Base-by-base conservation (phyloP, 1,140 invertebrate species). In the Calosoma granatense region DNA sequence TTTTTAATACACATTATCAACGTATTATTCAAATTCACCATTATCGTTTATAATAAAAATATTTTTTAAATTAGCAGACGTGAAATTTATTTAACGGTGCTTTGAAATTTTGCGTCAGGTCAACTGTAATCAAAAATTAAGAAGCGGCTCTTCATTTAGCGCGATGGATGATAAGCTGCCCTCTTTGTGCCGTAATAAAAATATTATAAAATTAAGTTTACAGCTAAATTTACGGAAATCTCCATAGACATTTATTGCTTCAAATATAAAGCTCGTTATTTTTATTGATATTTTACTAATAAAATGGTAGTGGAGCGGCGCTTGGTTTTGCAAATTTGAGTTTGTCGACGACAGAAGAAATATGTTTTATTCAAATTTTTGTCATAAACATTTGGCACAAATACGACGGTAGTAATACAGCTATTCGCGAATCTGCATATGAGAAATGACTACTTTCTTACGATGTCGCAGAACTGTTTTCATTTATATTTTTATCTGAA, bases 281-380 rank as follows among this genome's bases (percentile, higher is more conserved):
- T 47, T 47, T 47, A 47, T 47, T 47, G 41, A 47, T 47, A 47
- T 47, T 47, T 47, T 12, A 11, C 41, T 47, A 47, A 47, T 47
- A 47, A 47, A 47, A 47, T 12, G 17, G 41, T 17, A 12, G 9
- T 36, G 26, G 15, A 47, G 41, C 4, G 6, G 41, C 15, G 17
- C 6, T 17, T 47, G 9, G 41, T 17, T 47, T 11, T 4, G 41
- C 41, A 47, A 47, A 47, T 47, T 47, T 47, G 9, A 12, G 3
- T 47, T 17, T 12, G 41, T 47, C 41, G 41, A 12, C 41, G 9
- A 47, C 9, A 17, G 17, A 47, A 47, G 41, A 47, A 47, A 47
- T 47, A 47, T 47, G 41, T 47, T 47, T 47, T 47, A 47, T 47
- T 47, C 41, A 47, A 47, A 47, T 47, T 47, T n/a, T 47, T 17